Evolutionary conservation across 2,888 invertebrate genomes (phyloP).

Genomic region (Sinotaia quadrata): DNA sequence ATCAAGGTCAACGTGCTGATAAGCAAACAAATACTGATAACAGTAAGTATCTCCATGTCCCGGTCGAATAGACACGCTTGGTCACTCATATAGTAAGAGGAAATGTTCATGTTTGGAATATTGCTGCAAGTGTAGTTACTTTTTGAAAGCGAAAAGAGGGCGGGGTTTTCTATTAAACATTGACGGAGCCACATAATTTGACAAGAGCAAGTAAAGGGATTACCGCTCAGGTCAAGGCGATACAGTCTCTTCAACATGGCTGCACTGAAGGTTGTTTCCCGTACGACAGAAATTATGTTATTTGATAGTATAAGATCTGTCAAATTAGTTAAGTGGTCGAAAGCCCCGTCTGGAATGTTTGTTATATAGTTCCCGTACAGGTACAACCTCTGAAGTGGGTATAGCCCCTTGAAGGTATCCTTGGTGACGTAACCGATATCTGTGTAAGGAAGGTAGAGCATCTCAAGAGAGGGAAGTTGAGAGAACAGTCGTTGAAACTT

Average conservation of each 20-base stretch:
- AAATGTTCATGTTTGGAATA: neutral
- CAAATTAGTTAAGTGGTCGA: neutral
- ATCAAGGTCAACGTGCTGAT: neutral
- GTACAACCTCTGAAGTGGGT: neutral
- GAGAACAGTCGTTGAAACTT: slow-evolving; percentile 14
- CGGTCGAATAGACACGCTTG: neutral
- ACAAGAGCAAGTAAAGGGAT: neutral
- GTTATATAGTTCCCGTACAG: neutral
- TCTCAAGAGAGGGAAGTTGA: slow-evolving; percentile 9
- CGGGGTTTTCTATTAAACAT: neutral
- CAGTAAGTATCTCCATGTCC: neutral
- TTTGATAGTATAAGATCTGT: neutral
- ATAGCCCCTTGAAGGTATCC: neutral
- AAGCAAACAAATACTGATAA: neutral
- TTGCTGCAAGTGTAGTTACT: neutral
- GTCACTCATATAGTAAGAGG: neutral
- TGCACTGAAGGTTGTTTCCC: neutral
- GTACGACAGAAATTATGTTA: neutral
- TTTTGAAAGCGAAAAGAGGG: neutral
- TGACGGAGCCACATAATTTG: neutral
- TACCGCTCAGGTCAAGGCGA: neutral
- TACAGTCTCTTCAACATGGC: neutral
- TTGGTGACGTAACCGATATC: slow-evolving; percentile 3
- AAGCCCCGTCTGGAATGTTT: neutral
- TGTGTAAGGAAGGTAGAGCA: slow-evolving; percentile 10